These are phyloP conservation scores for Acanthochromis polyacanthus DNA, from an alignment of 2,113 vertebrate genomes.

Conservation along the genomic window DNA sequence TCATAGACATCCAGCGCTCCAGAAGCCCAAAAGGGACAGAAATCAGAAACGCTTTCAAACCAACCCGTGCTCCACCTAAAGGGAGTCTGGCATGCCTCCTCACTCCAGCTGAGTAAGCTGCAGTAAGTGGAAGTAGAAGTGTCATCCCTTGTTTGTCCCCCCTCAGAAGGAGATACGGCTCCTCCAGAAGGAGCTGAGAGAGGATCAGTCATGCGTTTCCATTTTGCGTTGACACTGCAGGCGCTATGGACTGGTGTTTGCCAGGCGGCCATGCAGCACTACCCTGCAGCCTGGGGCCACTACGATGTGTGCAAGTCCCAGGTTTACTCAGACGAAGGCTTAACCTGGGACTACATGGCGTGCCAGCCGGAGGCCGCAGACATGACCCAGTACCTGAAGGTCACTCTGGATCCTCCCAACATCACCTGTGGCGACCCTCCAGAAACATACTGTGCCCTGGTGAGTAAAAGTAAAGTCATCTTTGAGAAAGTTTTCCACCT, in stretches of 20 bases:
- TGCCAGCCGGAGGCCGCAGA: slow-evolving; percentile 97
- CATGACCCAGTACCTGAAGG: slow-evolving; percentile 97
- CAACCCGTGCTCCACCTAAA: slow-evolving; percentile 60
- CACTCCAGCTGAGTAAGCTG: slow-evolving; percentile 59
- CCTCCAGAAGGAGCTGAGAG: slow-evolving; percentile 44
- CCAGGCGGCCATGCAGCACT: slow-evolving; percentile 93
- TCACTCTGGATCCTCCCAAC: slow-evolving; percentile 94
- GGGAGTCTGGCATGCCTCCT: slow-evolving; percentile 83
- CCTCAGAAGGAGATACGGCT: slow-evolving; percentile 49
- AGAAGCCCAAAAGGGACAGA: slow-evolving; percentile 48
- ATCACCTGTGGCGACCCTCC: slow-evolving; percentile 98
- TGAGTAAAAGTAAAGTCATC: slow-evolving; percentile 76
- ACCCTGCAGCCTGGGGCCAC: slow-evolving; percentile 96
- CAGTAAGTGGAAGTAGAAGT: slow-evolving; percentile 49
- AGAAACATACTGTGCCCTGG: slow-evolving; percentile 97
- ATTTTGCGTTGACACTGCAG: slow-evolving; percentile 91
- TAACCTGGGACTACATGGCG: slow-evolving; percentile 99
- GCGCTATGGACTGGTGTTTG: slow-evolving; percentile 92
- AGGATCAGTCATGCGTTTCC: slow-evolving; percentile 90
- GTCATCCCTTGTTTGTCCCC: slow-evolving; percentile 33
- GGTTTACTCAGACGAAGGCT: slow-evolving; percentile 95
- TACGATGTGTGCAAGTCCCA: slow-evolving; percentile 98
- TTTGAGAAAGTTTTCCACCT: not conserved
- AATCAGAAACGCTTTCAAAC: not conserved
- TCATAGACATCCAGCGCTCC: not conserved